Conservation (phyloP, 2,113 vertebrate species). For the Nothoprocta perdicaria region DNA sequence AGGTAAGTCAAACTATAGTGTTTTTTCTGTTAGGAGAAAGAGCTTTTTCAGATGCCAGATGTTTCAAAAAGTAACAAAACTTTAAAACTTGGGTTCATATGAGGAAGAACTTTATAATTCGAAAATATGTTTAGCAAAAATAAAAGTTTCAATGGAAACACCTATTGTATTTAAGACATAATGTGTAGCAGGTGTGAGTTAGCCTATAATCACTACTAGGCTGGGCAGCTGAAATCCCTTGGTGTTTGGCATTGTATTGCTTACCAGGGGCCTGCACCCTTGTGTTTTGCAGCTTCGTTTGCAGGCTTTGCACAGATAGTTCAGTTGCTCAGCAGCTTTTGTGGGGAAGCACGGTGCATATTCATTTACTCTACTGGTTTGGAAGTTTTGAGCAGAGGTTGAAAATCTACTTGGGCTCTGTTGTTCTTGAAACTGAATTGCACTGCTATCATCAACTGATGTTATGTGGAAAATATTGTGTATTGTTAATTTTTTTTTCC, state of each 20-base stretch:
- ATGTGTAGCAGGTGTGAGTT: not conserved
- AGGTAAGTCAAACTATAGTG: fast-evolving
- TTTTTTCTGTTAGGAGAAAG: not conserved
- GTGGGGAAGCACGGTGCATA: not conserved
- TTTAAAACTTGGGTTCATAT: not conserved
- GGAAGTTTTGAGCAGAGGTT: not conserved
- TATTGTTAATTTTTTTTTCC: not conserved
- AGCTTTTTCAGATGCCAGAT: not conserved
- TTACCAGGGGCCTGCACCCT: fast-evolving
- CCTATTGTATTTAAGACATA: not conserved
- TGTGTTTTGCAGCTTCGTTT: not conserved
- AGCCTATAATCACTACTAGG: not conserved
- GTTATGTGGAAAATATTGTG: not conserved
- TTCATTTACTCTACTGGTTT: not conserved
- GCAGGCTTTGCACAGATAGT: not conserved
- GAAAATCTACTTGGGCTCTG: not conserved
- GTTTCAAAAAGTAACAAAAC: not conserved
- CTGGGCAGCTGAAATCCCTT: not conserved
- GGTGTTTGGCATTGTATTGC: not conserved
- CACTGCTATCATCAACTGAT: not conserved
- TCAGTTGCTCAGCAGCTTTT: fast-evolving
- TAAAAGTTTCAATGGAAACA: not conserved
- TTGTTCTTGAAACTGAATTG: not conserved
- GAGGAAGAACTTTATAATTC: not conserved
- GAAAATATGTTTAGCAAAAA: not conserved